Evolutionary conservation across 2,113 vertebrate species (phyloP), one percentile per base, ranked within the genome.

Genomic region (Odontophorus gujanensis): DNA sequence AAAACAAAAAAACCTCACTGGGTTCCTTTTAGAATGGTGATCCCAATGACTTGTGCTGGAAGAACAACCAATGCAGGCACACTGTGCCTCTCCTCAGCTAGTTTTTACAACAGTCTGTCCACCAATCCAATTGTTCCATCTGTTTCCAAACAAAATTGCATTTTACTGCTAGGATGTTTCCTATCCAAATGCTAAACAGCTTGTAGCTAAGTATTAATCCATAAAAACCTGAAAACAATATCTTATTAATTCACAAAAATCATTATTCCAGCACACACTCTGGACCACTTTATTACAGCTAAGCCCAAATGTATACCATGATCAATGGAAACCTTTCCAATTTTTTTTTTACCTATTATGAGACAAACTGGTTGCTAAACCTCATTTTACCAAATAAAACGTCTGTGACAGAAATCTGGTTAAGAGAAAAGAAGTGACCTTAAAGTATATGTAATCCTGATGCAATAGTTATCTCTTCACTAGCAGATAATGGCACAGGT

Each of bases 141-240:
- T 91, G 72, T 94, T 93, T 83, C 76, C 91, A 89, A 93, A 89
- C 61, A 95, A 96, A 92, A 93, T 84, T 90, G 80, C 61, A 28
- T 92, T 94, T 96, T 81, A 62, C 69, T 50, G 5, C 74, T 28
- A 79, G 57, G 53, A 87, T 89, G 93, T 76, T 96, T 95, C 97
- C 86, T 80, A 81, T 53, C 78, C 87, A 87, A 93, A 92, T 58
- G 57, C 58, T 15, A 16, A 95, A 92, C 78, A 95, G 96, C 94
- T 97, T 91, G 95, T 58, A 20, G 68, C 92, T 95, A 94, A 93
- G 91, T 83, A 95, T 96, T 95, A 97, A 96, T 97, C 96, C 91
- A 95, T 96, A 96, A 78, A 97, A 97, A 61, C 5, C 81, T 81
- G 85, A 94, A 95, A 92, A 87, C 50, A 92, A 45, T 66, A 89